Base-by-base conservation (phyloP, 2,113 vertebrate genomes). In the Natator depressus region DNA sequence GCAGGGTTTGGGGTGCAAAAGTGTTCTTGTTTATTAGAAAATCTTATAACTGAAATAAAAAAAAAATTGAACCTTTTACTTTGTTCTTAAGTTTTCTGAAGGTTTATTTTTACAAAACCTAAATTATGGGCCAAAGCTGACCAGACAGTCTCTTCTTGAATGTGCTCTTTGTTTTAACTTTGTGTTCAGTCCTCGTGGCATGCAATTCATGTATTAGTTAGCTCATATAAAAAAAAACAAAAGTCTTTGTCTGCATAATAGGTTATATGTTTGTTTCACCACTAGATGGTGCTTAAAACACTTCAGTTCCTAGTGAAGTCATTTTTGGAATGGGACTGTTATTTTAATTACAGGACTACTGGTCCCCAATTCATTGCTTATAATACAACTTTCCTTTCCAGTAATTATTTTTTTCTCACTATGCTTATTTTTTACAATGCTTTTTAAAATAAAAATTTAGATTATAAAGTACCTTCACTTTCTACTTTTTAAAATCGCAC, bases 231-330 rank as follows among this genome's bases (percentile, higher is more conserved):
- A 65, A 69, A 65, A 27, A 13, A 53, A 42, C n/a, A 35, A 19
- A 72, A 42, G 12, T 69, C 38, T 69, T 82, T 10, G 7, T 35
- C 59, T 49, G 80, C 72, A 55, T 6, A 42, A 8, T 82, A 47
- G 47, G 2, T 53, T 78, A 29, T 87, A 29, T 24, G 2, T 84
- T 81, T 4, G 55, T 65, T 69, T 83, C 29, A 80, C 95, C 97
- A 81, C 97, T 93, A 97, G 97, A 93, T 96, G 97, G 97, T 94
- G 0, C 20, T 25, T 87, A 57, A 76, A 96, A 87, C 97, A 89
- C 78, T 96, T 72, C 20, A 38, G 25, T 94, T 89, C 25, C 31
- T 54, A 59, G 38, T 75, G 88, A 72, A 54, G 8, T 27, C 17
- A 1, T 22, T 80, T 82, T 0, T 65, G 55, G 38, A 86, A 20